Percentiles rank a stretch among this genome's conserved stretches.
These are phyloP conservation scores for Cichlasoma orientale DNA, from an alignment of 2,797 vertebrate species.

Conservation along the genomic window DNA sequence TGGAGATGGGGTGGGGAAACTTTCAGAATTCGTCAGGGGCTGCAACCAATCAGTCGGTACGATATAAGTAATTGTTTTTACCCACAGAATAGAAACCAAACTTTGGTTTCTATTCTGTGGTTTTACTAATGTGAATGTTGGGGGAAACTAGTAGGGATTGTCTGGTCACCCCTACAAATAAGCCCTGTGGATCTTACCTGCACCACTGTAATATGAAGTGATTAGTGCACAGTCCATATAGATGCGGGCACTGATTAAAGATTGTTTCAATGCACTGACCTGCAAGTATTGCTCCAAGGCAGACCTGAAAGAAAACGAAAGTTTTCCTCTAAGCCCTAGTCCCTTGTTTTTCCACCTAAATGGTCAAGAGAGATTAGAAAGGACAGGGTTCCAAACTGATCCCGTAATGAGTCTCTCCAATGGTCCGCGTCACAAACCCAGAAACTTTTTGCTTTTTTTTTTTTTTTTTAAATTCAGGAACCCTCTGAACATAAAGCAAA, in stretches of 20 bases:
- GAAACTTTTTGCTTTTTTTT: neutral
- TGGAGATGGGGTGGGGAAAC: neutral
- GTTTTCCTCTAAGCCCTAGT: neutral
- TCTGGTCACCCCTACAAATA: neutral
- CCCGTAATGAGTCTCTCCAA: conserved; percentile 18
- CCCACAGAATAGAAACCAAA: too few species aligned
- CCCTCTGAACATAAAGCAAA: neutral
- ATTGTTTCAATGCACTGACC: neutral
- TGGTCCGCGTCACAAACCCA: conserved; percentile 59
- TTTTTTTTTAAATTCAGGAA: neutral
- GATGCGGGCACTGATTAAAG: neutral
- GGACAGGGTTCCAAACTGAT: conserved; percentile 16
- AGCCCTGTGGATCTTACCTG: neutral
- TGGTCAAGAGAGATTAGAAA: conserved; percentile 13
- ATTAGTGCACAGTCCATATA: neutral
- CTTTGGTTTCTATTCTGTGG: too few species aligned
- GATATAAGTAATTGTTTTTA: accelerated
- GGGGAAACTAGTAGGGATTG: neutral
- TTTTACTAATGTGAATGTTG: too few species aligned
- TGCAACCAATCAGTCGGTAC: too few species aligned
- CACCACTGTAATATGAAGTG: neutral
- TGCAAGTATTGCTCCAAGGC: neutral
- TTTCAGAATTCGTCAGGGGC: neutral
- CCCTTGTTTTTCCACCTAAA: neutral
- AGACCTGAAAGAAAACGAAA: neutral